Conservation (phyloP, 2,888 invertebrate species). For the Gryllus longicercus region DNA sequence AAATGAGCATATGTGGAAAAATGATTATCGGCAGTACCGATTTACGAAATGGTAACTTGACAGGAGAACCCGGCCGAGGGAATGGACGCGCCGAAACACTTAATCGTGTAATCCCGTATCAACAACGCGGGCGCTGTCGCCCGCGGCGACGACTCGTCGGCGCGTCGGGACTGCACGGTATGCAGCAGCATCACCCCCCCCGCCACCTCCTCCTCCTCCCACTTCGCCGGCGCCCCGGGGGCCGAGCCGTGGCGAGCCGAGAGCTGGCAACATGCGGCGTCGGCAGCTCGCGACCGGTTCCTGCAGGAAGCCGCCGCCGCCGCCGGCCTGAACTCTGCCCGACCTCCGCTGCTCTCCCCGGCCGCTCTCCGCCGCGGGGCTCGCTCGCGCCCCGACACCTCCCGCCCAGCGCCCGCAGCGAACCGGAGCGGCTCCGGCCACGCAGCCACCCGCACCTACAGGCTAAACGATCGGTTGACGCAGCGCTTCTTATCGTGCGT, state of each 20-base stretch:
- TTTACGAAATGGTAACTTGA: too few species aligned
- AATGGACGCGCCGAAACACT: too few species aligned
- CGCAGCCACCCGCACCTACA: too few species aligned
- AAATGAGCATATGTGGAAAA: too few species aligned
- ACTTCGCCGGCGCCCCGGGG: neutral
- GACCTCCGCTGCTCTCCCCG: neutral
- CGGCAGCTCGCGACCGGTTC: neutral
- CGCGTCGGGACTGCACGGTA: neutral
- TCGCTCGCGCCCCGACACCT: neutral
- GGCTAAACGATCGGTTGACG: too few species aligned
- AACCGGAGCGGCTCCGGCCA: too few species aligned
- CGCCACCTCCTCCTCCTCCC: neutral
- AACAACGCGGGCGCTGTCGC: too few species aligned
- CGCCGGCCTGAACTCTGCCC: conserved; percentile 8
- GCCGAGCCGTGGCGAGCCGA: neutral
- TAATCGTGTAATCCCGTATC: too few species aligned
- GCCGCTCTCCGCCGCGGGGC: neutral
- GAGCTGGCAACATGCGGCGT: neutral
- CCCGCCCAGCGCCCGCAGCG: neutral
- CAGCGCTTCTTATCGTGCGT: too few species aligned
- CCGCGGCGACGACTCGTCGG: too few species aligned
- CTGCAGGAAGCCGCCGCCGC: conserved; percentile 4
- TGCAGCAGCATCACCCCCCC: neutral
- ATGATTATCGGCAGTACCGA: too few species aligned
- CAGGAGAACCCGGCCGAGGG: too few species aligned